A percentile compares a stretch with the other conserved stretches of the same genome.
Conservation (phyloP, 2,113 vertebrate genomes). For the Progne subis region DNA sequence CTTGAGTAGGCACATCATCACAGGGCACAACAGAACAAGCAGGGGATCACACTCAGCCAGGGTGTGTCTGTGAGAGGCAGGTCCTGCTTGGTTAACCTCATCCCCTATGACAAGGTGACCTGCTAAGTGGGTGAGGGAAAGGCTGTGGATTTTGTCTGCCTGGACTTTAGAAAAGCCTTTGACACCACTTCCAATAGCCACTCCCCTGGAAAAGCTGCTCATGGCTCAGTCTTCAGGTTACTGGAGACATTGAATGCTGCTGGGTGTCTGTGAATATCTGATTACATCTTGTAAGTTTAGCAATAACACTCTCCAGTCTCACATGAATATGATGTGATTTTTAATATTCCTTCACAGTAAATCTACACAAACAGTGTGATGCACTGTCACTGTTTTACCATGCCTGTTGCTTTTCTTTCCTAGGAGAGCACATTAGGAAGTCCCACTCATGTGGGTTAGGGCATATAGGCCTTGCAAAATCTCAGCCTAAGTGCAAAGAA, state of each 20-base stretch:
- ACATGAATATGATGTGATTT: neutral
- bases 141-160: neutral
- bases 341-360: neutral
- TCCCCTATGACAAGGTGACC: neutral
- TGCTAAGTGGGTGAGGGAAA: neutral
- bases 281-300: neutral
- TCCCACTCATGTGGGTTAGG: neutral
- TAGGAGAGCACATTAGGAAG: neutral
- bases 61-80: neutral
- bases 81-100: neutral
- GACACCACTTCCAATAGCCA: neutral
- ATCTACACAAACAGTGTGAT: neutral
- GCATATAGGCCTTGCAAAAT: neutral
- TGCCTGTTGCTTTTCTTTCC: neutral
- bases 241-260: neutral
- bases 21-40: fast-evolving
- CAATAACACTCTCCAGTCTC: neutral
- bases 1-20: neutral
- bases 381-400: neutral
- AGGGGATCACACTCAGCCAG: neutral
- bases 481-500: neutral
- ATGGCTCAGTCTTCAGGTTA: neutral
- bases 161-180: neutral
- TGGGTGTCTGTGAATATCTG: neutral
- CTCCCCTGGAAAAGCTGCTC: neutral